Conservation (phyloP, 2,113 vertebrate species). For the Pandion haliaetus region DNA sequence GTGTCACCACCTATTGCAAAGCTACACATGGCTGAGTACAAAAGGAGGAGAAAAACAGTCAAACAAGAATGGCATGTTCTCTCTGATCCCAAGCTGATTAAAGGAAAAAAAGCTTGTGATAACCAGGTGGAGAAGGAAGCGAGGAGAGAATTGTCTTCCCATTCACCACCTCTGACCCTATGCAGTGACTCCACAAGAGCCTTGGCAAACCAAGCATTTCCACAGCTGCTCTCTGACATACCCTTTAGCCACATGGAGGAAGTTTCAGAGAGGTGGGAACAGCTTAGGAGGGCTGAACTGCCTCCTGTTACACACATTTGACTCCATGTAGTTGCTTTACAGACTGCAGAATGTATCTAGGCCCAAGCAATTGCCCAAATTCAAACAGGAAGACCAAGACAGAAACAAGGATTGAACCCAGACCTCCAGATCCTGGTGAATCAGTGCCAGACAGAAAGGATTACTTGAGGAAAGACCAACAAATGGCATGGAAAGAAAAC, state of each 20-base stretch:
- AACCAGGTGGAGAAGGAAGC: not conserved
- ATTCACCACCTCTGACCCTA: not conserved
- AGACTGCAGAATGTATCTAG: not conserved
- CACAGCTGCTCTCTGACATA: not conserved
- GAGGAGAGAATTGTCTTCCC: not conserved
- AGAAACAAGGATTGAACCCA: not conserved
- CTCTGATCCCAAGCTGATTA: not conserved
- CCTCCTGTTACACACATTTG: not conserved
- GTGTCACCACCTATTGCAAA: not conserved
- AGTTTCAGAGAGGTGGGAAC: not conserved
- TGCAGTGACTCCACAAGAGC: not conserved
- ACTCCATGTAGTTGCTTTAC: not conserved
- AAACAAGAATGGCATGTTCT: fast-evolving
- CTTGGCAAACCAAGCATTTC: not conserved
- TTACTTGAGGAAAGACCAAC: not conserved
- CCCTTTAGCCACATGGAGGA: not conserved
- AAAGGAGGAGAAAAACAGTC: not conserved
- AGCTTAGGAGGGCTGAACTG: not conserved
- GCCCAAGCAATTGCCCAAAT: not conserved
- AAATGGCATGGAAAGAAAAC: not conserved
- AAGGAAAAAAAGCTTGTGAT: not conserved
- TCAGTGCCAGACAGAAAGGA: not conserved
- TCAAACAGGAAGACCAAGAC: not conserved
- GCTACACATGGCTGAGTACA: not conserved
- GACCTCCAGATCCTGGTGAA: not conserved